Evolutionary conservation across 2,113 vertebrate genomes (phyloP), one percentile per base, ranked within the genome.

Genomic region (Hemiprocne comata): DNA sequence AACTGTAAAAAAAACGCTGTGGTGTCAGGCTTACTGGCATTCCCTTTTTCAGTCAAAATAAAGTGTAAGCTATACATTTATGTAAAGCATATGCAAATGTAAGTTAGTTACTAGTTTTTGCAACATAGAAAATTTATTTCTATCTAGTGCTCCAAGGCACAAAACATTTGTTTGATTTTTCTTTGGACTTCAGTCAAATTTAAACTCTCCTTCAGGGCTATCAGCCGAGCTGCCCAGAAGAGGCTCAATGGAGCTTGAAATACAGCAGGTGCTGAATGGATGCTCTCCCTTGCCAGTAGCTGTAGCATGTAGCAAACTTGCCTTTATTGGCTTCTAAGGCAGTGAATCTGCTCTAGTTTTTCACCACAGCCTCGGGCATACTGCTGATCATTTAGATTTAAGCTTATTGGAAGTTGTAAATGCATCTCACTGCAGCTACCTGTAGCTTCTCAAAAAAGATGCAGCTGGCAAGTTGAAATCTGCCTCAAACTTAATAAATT

Each of bases 181-280:
- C 72, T 80, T 69, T 77, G 75, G 80, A 36, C 50, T 80, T 83
- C 1, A 4, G 46, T 91, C 81, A 87, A 86, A 90, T 80, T 64
- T 78, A 64, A 92, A 53, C 72, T 84, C 65, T 67, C 85, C 92
- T 88, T 84, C 51, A 72, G 85, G 91, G 64, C 75, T 83, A 50
- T 71, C 55, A 67, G 87, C 78, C 60, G 85, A 90, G 71, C 55
- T 91, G 81, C 66, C 85, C 93, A 71, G 79, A 79, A 91, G 77
- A 1, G 90, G 85, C 87, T 94, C 78, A 82, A 29, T 40, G 82
- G 67, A 93, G 67, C 89, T 55, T 89, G 82, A 87, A 76, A 78
- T 40, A 40, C 0, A 71, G 75, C 82, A 91, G 85, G 85, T 93
- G 78, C 87, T 91, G 87, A 91, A 79, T 54, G 87, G 81, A 89